A percentile compares a stretch with the other conserved stretches of the same genome.
These are phyloP conservation scores for Drosophila leonis DNA, from an alignment of 2,888 invertebrate species.

Conservation along the genomic window DNA sequence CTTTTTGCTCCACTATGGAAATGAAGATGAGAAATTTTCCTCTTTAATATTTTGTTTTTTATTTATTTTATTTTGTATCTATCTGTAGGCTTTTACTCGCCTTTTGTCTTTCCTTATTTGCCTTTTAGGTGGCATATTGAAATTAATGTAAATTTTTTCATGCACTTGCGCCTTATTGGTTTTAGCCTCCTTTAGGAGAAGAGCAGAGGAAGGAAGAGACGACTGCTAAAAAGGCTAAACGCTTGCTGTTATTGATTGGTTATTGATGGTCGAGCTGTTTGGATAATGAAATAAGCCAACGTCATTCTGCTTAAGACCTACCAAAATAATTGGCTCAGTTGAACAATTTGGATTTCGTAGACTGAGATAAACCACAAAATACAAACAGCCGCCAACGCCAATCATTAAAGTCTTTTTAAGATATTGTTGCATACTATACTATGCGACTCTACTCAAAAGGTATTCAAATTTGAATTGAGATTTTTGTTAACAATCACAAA, in stretches of 20 bases:
- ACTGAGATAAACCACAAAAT: slow-evolving; percentile 18
- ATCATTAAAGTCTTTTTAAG: too few species aligned
- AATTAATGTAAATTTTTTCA: slow-evolving; percentile 67
- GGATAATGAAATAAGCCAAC: slow-evolving; percentile 53
- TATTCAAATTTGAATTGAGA: too few species aligned
- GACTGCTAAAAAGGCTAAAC: slow-evolving; percentile 23
- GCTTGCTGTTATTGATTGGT: slow-evolving; percentile 45
- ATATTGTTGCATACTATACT: too few species aligned
- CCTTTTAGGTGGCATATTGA: slow-evolving; percentile 56
- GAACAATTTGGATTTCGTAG: too few species aligned
- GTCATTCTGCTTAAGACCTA: too few species aligned
- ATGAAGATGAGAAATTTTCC: slow-evolving; percentile 55
- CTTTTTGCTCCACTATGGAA: slow-evolving; percentile 28
- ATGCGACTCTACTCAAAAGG: too few species aligned
- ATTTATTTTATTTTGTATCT: background rate
- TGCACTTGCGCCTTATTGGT: slow-evolving; percentile 53
- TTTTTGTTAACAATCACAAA: too few species aligned
- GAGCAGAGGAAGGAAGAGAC: background rate
- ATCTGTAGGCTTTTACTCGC: background rate
- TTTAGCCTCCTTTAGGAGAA: background rate
- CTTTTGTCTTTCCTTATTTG: background rate
- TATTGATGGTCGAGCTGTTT: slow-evolving; percentile 27
- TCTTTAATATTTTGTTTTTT: slow-evolving; percentile 18
- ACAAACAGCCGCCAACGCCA: too few species aligned
- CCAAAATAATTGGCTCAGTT: too few species aligned